Evolutionary conservation across 2,888 invertebrate species (phyloP), one percentile per base, ranked within the genome.

Genomic region (Congeria kusceri): DNA sequence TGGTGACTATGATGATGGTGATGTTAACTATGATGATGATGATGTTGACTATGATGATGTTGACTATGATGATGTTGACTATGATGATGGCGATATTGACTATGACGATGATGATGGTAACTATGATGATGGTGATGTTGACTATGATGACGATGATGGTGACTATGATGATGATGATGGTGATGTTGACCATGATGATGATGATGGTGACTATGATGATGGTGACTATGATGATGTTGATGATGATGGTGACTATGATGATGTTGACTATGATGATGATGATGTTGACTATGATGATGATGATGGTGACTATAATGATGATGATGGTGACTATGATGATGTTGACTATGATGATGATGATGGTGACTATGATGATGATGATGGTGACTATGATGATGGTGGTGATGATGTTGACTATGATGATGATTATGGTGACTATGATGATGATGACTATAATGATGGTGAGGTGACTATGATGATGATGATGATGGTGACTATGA

Each of bases 121-220:
- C 11, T 46, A 46, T 46, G 15, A 46, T 46, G 46, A 46, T 64
- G 39, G 46, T 64, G 39, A 64, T 65, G 58, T 27, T 46, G 25
- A 25, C 27, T 15, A 20, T 32, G 57, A 29, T 57, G 18, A 15
- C 32, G 29, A 61, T 61, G 59, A 39, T 69, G 47, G 18, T 59
- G 28, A 32, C 32, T 3, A 25, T 44, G 27, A 25, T 69, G 58
- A 25, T 69, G 46, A 61, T 69, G 69, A 13, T 69, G 61, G 20
- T 64, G 64, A 64, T 64, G 64, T 46, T 64, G 64, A 64, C 46
- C 46, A 64, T 64, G 64, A 64, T 64, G 64, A 64, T 64, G 64
- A 64, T 64, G 64, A 64, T 64, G 46, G 46, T 64, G 64, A 44
- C 46, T 39, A 64, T 64, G 64, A 64, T 64, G 64, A 64, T 64